phyloP scores from a whole-genome alignment of 1,140 invertebrate species.

The Halictus rubicundus region DNA sequence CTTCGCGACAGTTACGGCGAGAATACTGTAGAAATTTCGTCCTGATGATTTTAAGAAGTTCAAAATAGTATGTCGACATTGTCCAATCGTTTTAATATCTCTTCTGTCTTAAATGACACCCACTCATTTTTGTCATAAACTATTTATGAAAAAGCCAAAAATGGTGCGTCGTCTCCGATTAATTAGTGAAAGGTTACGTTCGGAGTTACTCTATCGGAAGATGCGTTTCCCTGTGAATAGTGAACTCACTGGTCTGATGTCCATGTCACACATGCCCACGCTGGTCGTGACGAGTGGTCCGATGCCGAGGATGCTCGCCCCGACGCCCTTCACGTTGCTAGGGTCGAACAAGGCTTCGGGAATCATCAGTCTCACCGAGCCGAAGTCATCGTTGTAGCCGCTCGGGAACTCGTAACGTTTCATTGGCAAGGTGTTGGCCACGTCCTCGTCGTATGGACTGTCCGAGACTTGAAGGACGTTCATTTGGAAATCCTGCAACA shows the following conservation, averaged over 20 bases:
- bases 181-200: too few relatives aligned
- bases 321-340: constrained; percentile 79
- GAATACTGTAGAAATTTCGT: too few relatives aligned
- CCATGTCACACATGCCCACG: constrained; percentile 96
- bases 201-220: too few relatives aligned
- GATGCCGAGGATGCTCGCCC: constrained; percentile 85
- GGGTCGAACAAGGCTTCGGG: constrained; percentile 96
- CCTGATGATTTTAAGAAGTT: too few relatives aligned
- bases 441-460: constrained; percentile 90
- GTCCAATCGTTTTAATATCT: too few relatives aligned
- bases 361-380: constrained; percentile 91
- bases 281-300: constrained; percentile 90
- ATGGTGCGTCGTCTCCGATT: too few relatives aligned
- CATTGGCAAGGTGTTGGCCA: constrained; percentile 90
- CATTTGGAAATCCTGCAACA: constrained; percentile 92
- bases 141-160: too few relatives aligned
- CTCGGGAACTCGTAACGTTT: constrained; percentile 96
- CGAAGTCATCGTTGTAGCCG: constrained; percentile 96
- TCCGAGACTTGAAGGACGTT: constrained; percentile 92
- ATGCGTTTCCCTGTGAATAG: neutral
- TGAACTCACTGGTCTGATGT: constrained; percentile 90
- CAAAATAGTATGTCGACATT: too few relatives aligned
- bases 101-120: too few relatives aligned
- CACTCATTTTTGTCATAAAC: too few relatives aligned
- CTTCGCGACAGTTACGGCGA: too few relatives aligned